Base-by-base conservation (phyloP, 2,888 invertebrate genomes). In the Tetrapedia diversipes region DNA sequence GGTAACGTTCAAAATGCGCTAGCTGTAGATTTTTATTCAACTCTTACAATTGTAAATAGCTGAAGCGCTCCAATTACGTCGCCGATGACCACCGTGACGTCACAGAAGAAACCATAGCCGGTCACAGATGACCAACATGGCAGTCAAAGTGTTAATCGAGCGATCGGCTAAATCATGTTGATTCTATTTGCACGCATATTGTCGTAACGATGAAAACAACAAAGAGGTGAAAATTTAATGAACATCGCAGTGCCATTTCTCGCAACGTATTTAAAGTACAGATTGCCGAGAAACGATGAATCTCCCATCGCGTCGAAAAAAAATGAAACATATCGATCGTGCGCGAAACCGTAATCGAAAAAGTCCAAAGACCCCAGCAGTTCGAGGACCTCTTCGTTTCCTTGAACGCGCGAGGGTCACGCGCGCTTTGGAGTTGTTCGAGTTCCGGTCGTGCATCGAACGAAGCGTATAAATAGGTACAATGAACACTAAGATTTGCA, bases 401-500 rank as follows among this genome's bases (percentile, higher is more conserved):
- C 14, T 32, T 16, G 53, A 29, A 3, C 10, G 0, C 32, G 8
- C n/a, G n/a, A n/a, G n/a, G 4, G 16, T 11, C 10, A 6, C 29
- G 4, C 29, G 4, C 1, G 24, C 0, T 24, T 56, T 1, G 37
- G 34, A 54, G 47, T 53, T 67, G 57, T 39, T 63, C 67, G 61
- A 19, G 8, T 49, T 24, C 27, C 67, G 14, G 56, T 27, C 1
- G 27, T 27, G 37, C 29, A 1, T 43, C 34, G 47, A 51, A 37
- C 64, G 32, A 77, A 77, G 56, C 69, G 66, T 60, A 41, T 27
- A 16, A 54, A 67, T 45, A 34, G n/a, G 11, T 68, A 69, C 45
- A 16, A 66, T 45, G 78, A 81, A 84, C 79, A 83, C 73, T 67
- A 61, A 75, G 69, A 79, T 78, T 78, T 79, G 63, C 73, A 85